Percentiles rank a stretch among this genome's conserved stretches.
These are phyloP conservation scores for Prunella strophiata DNA, from an alignment of 2,797 vertebrate genomes.

Conservation along the genomic window DNA sequence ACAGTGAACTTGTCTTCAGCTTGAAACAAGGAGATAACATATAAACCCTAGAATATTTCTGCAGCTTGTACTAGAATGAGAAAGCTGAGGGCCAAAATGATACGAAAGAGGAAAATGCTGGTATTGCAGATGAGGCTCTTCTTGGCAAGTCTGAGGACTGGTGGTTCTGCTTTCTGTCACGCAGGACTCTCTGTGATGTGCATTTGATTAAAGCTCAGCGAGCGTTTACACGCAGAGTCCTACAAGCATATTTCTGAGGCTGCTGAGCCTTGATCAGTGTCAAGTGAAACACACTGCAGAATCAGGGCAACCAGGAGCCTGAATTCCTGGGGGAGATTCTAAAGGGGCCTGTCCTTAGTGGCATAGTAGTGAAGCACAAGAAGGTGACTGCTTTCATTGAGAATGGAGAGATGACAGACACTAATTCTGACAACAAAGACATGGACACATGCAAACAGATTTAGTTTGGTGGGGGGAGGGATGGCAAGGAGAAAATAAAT, in stretches of 20 bases:
- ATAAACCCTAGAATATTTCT: not conserved
- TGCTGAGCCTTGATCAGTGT: not conserved
- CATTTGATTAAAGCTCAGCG: conserved; percentile 42
- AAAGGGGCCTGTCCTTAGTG: not conserved
- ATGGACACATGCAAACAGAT: not conserved
- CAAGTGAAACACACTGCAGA: not conserved
- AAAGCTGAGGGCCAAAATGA: not conserved
- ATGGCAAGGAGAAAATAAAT: not conserved
- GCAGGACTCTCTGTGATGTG: conserved; percentile 24
- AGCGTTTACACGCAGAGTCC: conserved; percentile 28
- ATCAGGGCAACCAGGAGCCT: not conserved
- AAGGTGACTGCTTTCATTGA: not conserved
- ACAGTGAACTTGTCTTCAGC: not conserved
- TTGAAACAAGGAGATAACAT: not conserved
- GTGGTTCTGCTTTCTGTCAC: conserved; percentile 58
- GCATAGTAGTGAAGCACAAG: not conserved
- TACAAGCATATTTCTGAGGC: not conserved
- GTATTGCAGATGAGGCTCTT: not conserved
- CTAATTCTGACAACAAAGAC: not conserved
- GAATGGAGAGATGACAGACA: not conserved
- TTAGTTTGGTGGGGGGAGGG: not conserved
- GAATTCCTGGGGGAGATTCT: not conserved
- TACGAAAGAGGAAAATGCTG: not conserved
- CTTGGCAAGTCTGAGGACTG: conserved; percentile 26
- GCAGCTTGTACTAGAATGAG: not conserved